Evolutionary conservation across 2,888 invertebrate species (phyloP), one percentile per base, ranked within the genome.

Genomic region (Mesoligia furuncula): DNA sequence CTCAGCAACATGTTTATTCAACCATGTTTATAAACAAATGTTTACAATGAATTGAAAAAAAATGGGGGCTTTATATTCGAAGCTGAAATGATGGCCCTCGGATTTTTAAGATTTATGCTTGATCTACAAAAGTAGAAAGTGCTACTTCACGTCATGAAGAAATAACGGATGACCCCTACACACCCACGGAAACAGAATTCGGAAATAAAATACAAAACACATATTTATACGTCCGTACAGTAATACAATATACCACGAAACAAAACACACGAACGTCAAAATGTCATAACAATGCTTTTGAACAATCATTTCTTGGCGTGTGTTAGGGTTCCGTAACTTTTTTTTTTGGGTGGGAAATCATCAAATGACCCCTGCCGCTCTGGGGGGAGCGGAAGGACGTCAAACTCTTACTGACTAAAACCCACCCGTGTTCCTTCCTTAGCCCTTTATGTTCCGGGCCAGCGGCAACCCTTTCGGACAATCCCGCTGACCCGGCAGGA

Each of bases 201-300:
- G 51, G 66, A 72, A 72, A 82, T 73, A 80, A 64, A 80, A 73
- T 65, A 64, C 39, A 61, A 48, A 71, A 64, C 54, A 20, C 66
- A 73, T 77, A 77, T 81, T 85, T 73, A 85, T 76, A 68, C 67
- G 62, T 75, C 70, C 20, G 31, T 69, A 57, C 15, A 17, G 62
- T 45, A 75, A 66, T 75, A 54, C 48, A 66, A 65, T 72, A 84
- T 36, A 61, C 27, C 11, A 73, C 45, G 36, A 81, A 69, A 74
- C 48, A 75, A 80, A 68, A 80, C 62, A 51, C 13, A 20, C 17
- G 1, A n/a, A 67, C 39, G 67, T 79, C 73, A 73, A 67, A 79
- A 84, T 73, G 68, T 54, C 59, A 75, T 69, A 77, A 67, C 6
- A 54, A 83, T 77, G 77, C 59, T 77, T 39, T 66, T 54, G 66